These are phyloP conservation scores for Caenorhabditis angaria DNA, from an alignment of 2,888 invertebrate species.

Conservation along the genomic window DNA sequence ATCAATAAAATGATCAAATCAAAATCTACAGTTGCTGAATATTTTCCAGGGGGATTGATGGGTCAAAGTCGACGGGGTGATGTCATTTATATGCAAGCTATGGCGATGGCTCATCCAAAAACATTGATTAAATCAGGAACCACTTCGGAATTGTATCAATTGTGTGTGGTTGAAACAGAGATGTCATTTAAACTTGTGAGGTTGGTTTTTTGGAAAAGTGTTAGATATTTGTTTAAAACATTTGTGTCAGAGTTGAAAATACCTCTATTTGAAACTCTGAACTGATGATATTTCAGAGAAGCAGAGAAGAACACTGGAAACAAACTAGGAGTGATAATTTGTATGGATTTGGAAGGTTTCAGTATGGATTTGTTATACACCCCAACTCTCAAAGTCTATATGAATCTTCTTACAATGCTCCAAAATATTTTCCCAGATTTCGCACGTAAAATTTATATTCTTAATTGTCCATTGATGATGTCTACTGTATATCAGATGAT, in stretches of 20 bases:
- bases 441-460: conserved; percentile 50
- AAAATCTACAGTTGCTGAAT: conserved; percentile 55
- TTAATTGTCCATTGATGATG: conserved; percentile 55
- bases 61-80: conserved; percentile 49
- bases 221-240: neutral
- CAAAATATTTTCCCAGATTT: conserved; percentile 57
- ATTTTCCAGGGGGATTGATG: conserved; percentile 62
- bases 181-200: conserved; percentile 57
- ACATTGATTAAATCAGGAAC: conserved; percentile 58
- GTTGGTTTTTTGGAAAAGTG: conserved; percentile 10
- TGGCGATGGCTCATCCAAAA: conserved; percentile 58
- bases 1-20: conserved; percentile 53
- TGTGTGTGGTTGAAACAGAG: conserved; percentile 59
- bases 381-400: conserved; percentile 61
- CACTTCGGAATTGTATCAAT: conserved; percentile 57
- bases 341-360: conserved; percentile 69
- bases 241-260: neutral
- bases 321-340: conserved; percentile 63
- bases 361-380: conserved; percentile 61
- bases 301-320: conserved; percentile 30
- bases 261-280: conserved; percentile 54
- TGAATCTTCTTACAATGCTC: conserved; percentile 57
- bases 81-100: conserved; percentile 51
- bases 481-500: conserved; percentile 53
- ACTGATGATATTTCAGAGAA: conserved; percentile 28